Conservation (phyloP, 2,113 vertebrate species). For the Dicerorhinus sumatrensis region DNA sequence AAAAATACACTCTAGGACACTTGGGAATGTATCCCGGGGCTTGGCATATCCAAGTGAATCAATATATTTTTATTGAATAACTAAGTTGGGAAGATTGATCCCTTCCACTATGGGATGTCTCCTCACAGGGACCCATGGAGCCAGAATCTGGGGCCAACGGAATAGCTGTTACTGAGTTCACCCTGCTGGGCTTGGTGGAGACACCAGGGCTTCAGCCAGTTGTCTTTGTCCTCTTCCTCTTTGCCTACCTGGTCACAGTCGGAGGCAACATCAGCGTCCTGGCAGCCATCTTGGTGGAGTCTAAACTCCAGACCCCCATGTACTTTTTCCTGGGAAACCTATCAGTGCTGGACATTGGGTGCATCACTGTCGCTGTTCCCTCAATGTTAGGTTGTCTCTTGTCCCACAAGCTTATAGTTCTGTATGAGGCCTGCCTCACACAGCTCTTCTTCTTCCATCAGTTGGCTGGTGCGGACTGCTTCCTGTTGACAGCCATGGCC, state of each 20-base stretch:
- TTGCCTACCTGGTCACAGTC: conserved; percentile 65
- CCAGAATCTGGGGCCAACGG: conserved; percentile 27
- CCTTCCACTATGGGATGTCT: background rate
- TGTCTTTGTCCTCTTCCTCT: conserved; percentile 81
- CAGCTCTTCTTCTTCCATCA: conserved; percentile 85
- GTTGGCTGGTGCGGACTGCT: conserved; percentile 67
- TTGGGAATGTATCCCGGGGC: background rate
- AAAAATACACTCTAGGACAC: background rate
- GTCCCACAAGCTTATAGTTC: conserved; percentile 58
- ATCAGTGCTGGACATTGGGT: conserved; percentile 85
- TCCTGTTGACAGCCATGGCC: conserved; percentile 87
- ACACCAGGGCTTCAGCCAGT: conserved; percentile 50
- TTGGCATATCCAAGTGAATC: background rate
- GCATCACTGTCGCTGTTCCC: conserved; percentile 81
- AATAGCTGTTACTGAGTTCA: conserved; percentile 68
- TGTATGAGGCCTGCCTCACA: conserved; percentile 81
- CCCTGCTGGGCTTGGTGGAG: conserved; percentile 73
- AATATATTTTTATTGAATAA: background rate
- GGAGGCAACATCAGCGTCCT: conserved; percentile 86
- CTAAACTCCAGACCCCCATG: conserved; percentile 83
- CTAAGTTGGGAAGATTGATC: background rate
- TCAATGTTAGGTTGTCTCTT: conserved; percentile 83
- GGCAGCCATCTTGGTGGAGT: conserved; percentile 75
- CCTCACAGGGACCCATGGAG: conserved; percentile 51
- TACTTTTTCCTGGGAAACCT: conserved; percentile 88